These are phyloP conservation scores for Chelonus insularis DNA, from an alignment of 1,140 invertebrate genomes.

Conservation along the genomic window DNA sequence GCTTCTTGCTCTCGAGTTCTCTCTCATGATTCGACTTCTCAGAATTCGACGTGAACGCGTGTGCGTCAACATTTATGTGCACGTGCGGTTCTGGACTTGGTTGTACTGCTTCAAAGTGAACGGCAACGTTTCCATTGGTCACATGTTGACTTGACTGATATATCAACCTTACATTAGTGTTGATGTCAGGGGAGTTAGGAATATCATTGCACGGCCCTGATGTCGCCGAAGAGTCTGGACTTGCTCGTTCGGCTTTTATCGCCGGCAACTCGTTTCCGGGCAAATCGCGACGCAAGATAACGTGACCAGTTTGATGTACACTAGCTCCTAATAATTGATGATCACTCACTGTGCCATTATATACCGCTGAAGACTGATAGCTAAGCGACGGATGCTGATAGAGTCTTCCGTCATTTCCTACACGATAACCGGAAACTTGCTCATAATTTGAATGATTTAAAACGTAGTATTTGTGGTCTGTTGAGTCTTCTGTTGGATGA, in stretches of 20 bases:
- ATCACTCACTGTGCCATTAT: not conserved
- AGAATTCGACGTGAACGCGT: constrained; percentile 34
- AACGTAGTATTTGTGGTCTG: constrained; percentile 15
- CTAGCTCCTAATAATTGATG: not conserved
- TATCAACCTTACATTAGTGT: constrained; percentile 30
- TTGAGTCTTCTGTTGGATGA: constrained; percentile 30
- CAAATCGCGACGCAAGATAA: constrained; percentile 5
- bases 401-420: not conserved
- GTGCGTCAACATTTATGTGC: constrained; percentile 32
- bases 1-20: constrained; percentile 15
- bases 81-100: constrained; percentile 31
- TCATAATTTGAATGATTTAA: constrained; percentile 11
- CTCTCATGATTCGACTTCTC: constrained; percentile 32
- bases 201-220: constrained; percentile 44
- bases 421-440: not conserved
- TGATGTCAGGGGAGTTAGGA: constrained; percentile 36
- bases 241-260: constrained; percentile 50
- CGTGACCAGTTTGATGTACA: constrained; percentile 4
- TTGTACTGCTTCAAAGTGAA: constrained; percentile 25
- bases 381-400: constrained; percentile 3
- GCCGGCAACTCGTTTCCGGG: constrained; percentile 33
- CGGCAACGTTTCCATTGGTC: constrained; percentile 16
- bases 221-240: constrained; percentile 49
- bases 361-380: not conserved
- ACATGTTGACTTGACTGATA: constrained; percentile 28